Evolutionary conservation across 2,888 invertebrate species (phyloP), one percentile per base, ranked within the genome.

Genomic region (Galerucella calmariensis): DNA sequence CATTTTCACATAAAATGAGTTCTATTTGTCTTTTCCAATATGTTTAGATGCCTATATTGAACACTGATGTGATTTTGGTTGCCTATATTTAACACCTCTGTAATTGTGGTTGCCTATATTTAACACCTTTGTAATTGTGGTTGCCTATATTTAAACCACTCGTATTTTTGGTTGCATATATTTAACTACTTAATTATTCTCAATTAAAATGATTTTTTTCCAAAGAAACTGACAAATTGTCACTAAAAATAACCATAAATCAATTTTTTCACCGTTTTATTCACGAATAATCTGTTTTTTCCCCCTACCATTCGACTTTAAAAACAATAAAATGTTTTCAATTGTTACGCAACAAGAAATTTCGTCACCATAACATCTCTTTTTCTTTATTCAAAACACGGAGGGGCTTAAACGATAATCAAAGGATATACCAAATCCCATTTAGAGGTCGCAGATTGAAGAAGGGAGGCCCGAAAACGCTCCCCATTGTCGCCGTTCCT

Each of bases 381-480:
- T 66, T 72, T 72, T 72, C 66, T 72, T 72, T 72, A 82, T 83
- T 83, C 82, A 79, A 81, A 82, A 81, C 83, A 82, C 81, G 81
- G 74, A 81, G 81, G 77, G 77, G 77, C 79, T 80, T 81, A 81
- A 82, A 78, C 81, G 81, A 83, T 83, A 83, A 83, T 83, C 83
- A 82, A 83, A 83, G 79, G 80, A 81, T 82, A 82, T 82, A 80
- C 82, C 77, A 80, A 82, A 83, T 82, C 82, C 82, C 80, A 82
- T 83, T 83, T 82, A 81, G 81, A 81, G 76, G 79, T 80, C 79
- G 79, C 80, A 81, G 83, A 83, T 83, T 82, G 83, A 82, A 82
- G 81, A 79, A 82, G 82, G 82, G 80, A 79, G 66, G 76, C 70
- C 73, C 67, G 75, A 67, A 69, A 65, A 62, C 53, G 72, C 75